Base-by-base conservation (phyloP, 1,140 invertebrate genomes). In the Leptinotarsa texana region DNA sequence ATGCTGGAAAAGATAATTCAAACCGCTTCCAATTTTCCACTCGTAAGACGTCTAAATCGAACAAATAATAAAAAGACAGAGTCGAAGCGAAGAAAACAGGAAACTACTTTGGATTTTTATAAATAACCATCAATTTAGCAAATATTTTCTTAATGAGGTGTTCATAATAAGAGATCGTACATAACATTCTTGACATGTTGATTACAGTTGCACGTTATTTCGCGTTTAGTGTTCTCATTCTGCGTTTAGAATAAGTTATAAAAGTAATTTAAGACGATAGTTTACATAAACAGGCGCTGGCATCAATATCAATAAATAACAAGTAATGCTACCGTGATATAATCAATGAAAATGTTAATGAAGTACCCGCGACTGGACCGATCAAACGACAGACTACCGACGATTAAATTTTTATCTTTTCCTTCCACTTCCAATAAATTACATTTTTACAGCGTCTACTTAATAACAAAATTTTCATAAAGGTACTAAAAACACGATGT, bases 111-210 rank as follows among this genome's bases (percentile, higher is more conserved):
- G 57, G 18, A 72, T 72, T 72, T 72, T 72, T 72, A 72, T 11
- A 49, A 62, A 72, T 62, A 61, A 57, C 69, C 69, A 47, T 18
- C 27, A 72, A 61, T 72, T 72, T 72, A 61, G 69, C 27, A 72
- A 72, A 72, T 72, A 72, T 62, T 15, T 62, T 18, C 57, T 72
- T 72, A 72, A 72, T 72, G 49, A 72, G 69, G 69, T 61, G 69
- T 72, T 61, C 48, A 57, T 61, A 72, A 72, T 61, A 72, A 72
- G 57, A 63, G 49, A 62, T 72, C 69, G 57, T 72, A 27, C 22
- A 72, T 72, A 61, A 72, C 18, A 24, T 24, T 72, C 69, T 72
- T 33, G 69, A 72, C 69, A 72, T 21, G 21, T 72, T 72, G 69
- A 72, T 72, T 51, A 57, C 24, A n/a, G 69, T 8, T 72, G 13